phyloP scores from a whole-genome alignment of 2,888 invertebrate genomes.

The Tupiocoris notatus region DNA sequence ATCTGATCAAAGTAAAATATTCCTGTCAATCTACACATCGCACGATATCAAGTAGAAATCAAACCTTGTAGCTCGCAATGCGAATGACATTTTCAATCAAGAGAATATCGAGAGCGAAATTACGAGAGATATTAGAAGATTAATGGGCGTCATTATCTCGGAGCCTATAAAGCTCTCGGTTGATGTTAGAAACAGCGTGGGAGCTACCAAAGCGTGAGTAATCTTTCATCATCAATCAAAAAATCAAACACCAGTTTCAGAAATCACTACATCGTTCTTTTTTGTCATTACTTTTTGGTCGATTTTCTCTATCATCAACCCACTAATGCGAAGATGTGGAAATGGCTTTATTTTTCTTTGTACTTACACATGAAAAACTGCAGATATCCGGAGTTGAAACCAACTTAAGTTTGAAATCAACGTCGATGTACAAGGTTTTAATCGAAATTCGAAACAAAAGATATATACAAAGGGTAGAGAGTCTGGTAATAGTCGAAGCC shows the following conservation, averaged over 20 bases:
- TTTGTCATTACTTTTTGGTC: background rate
- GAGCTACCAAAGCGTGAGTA: constrained; percentile 31
- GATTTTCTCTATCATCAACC: too few relatives aligned
- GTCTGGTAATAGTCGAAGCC: too few relatives aligned
- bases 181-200: constrained; percentile 35
- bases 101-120: constrained; percentile 23
- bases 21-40: background rate
- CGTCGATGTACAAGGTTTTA: too few relatives aligned
- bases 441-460: too few relatives aligned
- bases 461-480: too few relatives aligned
- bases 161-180: constrained; percentile 7
- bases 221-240: constrained; percentile 40
- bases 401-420: too few relatives aligned
- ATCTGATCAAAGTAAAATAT: background rate
- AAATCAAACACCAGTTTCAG: constrained; percentile 32
- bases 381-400: too few relatives aligned
- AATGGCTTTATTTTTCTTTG: too few relatives aligned
- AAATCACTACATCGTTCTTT: constrained; percentile 7
- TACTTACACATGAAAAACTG: too few relatives aligned
- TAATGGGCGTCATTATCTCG: constrained; percentile 28
- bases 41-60: background rate
- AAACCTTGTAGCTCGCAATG: background rate
- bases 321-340: too few relatives aligned
- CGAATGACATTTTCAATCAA: constrained; percentile 37
- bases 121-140: constrained; percentile 30